Percentiles rank a stretch among this genome's conserved stretches.
Evolutionary conservation across 2,113 vertebrate species (phyloP).

Genomic region (Halcyon senegalensis): DNA sequence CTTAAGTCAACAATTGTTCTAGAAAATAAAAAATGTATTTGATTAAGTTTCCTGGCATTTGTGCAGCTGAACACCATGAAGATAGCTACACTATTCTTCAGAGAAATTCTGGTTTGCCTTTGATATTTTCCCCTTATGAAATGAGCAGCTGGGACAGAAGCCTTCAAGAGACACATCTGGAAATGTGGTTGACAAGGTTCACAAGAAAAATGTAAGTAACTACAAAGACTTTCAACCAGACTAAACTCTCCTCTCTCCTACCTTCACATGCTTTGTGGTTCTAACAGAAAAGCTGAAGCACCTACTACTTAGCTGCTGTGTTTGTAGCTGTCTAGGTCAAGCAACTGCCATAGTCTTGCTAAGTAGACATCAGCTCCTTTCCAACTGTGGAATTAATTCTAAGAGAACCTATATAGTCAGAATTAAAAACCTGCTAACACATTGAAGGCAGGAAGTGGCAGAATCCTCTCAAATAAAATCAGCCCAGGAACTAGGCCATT

Average conservation of each 20-base stretch:
- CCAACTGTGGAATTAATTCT: background rate
- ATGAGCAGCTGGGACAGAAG: background rate
- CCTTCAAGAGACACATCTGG: background rate
- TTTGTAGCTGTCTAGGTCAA: background rate
- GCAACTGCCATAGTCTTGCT: background rate
- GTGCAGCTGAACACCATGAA: background rate
- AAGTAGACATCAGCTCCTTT: background rate
- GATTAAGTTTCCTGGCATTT: background rate
- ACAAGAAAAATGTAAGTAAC: background rate
- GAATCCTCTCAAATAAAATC: background rate
- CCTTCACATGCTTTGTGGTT: background rate
- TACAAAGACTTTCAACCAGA: background rate
- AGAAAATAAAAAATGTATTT: background rate
- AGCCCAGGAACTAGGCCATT: background rate
- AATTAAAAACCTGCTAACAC: background rate
- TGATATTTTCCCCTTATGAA: background rate
- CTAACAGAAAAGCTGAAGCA: background rate
- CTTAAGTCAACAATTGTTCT: background rate
- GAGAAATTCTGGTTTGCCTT: background rate
- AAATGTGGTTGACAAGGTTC: accelerated
- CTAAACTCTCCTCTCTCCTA: background rate
- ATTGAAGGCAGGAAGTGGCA: background rate
- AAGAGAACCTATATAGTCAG: background rate
- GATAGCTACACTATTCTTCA: background rate
- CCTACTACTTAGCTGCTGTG: background rate